Conservation (phyloP, 1,140 invertebrate species). For the Nasonia giraulti region DNA sequence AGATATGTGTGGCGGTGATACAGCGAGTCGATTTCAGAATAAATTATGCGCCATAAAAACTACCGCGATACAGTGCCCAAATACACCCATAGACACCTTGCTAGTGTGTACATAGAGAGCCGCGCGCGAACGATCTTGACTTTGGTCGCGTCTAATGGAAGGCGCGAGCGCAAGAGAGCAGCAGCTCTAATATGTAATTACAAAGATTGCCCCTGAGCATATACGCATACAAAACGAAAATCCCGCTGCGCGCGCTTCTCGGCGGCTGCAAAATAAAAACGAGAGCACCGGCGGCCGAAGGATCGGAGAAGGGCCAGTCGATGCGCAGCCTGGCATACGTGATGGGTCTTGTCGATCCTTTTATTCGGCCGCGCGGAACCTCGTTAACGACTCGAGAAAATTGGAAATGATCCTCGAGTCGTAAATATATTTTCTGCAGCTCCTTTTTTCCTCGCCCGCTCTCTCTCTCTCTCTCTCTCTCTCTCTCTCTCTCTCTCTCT, state of each 20-base stretch:
- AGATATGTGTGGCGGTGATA: not conserved
- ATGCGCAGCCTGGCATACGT: not conserved
- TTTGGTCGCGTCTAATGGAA: constrained; percentile 68
- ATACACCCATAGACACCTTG: too few species aligned
- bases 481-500: too few species aligned
- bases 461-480: too few species aligned
- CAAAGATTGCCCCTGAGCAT: constrained; percentile 70
- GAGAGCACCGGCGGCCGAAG: not conserved
- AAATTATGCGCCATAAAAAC: not conserved
- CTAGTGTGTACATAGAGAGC: not conserved
- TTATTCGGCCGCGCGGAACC: constrained; percentile 13
- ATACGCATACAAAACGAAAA: constrained; percentile 29
- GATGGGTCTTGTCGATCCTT: not conserved
- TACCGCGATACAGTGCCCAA: too few species aligned
- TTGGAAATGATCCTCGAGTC: constrained; percentile 52
- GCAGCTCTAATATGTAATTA: constrained; percentile 69
- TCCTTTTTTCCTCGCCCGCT: constrained; percentile 25
- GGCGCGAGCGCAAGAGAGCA: constrained; percentile 64
- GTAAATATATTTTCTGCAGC: constrained; percentile 48
- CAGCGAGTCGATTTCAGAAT: not conserved
- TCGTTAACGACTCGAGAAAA: constrained; percentile 53
- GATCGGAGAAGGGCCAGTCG: constrained; percentile 31
- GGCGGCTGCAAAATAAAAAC: constrained; percentile 22
- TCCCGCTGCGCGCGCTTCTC: not conserved
- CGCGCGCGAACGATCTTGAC: not conserved